Evolutionary conservation across 2,888 invertebrate species (phyloP).

Genomic region (Chrysolina haemoptera): DNA sequence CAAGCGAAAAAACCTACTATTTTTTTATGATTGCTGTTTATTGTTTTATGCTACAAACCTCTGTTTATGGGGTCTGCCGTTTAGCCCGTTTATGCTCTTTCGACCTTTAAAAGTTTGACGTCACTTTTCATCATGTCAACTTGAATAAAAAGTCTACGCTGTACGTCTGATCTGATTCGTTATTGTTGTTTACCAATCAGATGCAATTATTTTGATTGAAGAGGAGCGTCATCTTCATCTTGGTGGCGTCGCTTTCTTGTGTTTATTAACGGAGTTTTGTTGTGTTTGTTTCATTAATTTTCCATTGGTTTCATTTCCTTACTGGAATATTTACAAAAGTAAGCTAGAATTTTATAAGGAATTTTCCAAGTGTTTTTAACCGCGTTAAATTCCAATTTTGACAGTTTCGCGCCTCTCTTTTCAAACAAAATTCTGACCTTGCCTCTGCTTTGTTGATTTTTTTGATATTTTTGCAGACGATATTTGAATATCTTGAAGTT

Average conservation of each 20-base stretch:
- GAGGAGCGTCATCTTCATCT: conserved; percentile 17
- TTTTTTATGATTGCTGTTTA: no score
- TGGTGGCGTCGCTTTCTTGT: conserved; percentile 11
- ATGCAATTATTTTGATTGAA: neutral
- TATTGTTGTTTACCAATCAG: conserved; percentile 14
- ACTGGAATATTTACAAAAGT: neutral
- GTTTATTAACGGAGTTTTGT: neutral
- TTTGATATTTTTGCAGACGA: neutral
- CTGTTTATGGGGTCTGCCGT: no score
- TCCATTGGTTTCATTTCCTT: neutral
- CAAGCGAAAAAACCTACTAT: no score
- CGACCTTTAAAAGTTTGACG: no score
- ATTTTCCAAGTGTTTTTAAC: neutral
- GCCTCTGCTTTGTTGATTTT: conserved; percentile 1
- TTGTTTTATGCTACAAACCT: no score
- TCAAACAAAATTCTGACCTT: conserved; percentile 6
- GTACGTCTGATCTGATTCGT: neutral
- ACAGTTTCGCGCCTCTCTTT: conserved; percentile 14
- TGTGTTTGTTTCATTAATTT: conserved; percentile 5
- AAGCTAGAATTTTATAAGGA: neutral
- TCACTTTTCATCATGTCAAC: no score
- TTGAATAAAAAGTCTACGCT: no score
- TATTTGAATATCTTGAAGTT: neutral
- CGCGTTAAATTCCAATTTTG: neutral
- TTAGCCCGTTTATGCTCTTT: no score